Conservation (phyloP, 2,797 vertebrate genomes). For the Scleropages formosus region DNA sequence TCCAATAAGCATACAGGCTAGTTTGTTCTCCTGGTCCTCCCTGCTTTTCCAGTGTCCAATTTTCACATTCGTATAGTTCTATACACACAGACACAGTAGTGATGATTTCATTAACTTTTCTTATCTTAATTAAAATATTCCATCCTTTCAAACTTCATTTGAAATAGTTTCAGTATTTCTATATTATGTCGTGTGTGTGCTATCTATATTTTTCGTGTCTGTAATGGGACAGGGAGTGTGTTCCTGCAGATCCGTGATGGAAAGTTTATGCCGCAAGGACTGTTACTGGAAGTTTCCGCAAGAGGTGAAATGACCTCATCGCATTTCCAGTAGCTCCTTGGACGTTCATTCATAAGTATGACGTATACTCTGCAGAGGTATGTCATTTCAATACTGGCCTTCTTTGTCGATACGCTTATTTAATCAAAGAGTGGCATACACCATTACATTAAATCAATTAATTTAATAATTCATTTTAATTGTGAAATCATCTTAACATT, state of each 20-base stretch:
- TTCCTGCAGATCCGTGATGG: slow-evolving; percentile 15
- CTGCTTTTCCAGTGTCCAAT: too few relatives aligned
- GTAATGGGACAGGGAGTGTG: background rate
- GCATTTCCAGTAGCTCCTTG: slow-evolving; percentile 16
- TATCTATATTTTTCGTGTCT: too few relatives aligned
- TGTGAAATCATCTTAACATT: background rate
- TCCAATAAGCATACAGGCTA: too few relatives aligned
- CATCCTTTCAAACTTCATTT: too few relatives aligned
- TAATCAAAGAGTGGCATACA: background rate
- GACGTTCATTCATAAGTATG: slow-evolving; percentile 19
- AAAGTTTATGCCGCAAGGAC: slow-evolving; percentile 14
- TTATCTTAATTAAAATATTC: too few relatives aligned
- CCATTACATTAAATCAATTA: background rate
- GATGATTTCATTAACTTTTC: too few relatives aligned
- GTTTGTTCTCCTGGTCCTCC: too few relatives aligned
- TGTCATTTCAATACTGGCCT: background rate
- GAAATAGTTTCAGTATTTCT: too few relatives aligned
- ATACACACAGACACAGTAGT: too few relatives aligned
- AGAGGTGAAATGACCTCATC: slow-evolving; percentile 27
- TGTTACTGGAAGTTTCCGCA: slow-evolving; percentile 25
- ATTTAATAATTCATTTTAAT: background rate
- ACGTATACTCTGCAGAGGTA: background rate
- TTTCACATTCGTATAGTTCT: too few relatives aligned
- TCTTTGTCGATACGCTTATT: background rate
- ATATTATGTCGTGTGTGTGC: too few relatives aligned